Conservation (phyloP, 2,888 invertebrate species). For the Drosophila sordidula region DNA sequence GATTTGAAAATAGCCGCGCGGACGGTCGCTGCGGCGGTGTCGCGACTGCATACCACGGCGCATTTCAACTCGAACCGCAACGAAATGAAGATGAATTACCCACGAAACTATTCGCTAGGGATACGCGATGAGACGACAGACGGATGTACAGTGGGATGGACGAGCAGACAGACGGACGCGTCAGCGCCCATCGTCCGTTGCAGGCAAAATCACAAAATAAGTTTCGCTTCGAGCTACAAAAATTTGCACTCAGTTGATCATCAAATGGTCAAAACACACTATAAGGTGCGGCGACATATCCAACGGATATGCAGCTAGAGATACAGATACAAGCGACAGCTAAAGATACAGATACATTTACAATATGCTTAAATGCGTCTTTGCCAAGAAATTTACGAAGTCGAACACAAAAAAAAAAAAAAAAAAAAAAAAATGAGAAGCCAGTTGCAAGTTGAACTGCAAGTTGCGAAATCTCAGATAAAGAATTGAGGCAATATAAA, state of each 20-base stretch:
- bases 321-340: slow-evolving; percentile 38
- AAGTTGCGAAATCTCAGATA: slow-evolving; percentile 68
- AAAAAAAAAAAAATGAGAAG: background rate
- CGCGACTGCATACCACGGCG: slow-evolving; percentile 73
- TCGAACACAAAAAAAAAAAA: slow-evolving; percentile 21
- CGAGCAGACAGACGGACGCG: slow-evolving; percentile 16
- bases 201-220: slow-evolving; percentile 74
- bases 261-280: slow-evolving; percentile 65
- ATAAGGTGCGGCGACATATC: slow-evolving; percentile 48
- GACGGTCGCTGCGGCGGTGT: slow-evolving; percentile 41
- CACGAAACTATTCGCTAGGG: slow-evolving; percentile 60
- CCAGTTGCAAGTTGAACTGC: slow-evolving; percentile 58
- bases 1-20: slow-evolving; percentile 70
- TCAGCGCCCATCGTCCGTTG: slow-evolving; percentile 48
- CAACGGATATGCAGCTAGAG: slow-evolving; percentile 36
- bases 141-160: slow-evolving; percentile 3
- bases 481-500: slow-evolving; percentile 72
- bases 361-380: slow-evolving; percentile 45
- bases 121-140: slow-evolving; percentile 30
- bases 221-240: slow-evolving; percentile 61
- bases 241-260: slow-evolving; percentile 76
- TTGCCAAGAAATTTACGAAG: slow-evolving; percentile 70
- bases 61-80: slow-evolving; percentile 83
- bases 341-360: slow-evolving; percentile 61
- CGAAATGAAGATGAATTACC: slow-evolving; percentile 83